These are phyloP conservation scores for Micromesistius poutassou DNA, from an alignment of 2,797 vertebrate species.

Conservation along the genomic window DNA sequence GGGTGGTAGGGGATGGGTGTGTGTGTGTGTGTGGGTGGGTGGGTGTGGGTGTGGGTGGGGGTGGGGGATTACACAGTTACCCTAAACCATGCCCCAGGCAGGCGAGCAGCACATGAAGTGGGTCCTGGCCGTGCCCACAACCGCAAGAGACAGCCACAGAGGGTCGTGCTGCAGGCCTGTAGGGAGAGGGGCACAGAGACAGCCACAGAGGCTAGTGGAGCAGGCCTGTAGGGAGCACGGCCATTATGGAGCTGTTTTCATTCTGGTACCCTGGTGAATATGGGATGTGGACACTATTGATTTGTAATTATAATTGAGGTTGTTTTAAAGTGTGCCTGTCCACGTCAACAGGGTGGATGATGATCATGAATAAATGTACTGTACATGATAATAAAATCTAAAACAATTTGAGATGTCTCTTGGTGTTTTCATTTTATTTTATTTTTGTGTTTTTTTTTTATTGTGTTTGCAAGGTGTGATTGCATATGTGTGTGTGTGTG, in stretches of 20 bases:
- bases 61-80: constrained; percentile 57
- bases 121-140: constrained; percentile 32
- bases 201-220: not conserved
- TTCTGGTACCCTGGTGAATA: no score
- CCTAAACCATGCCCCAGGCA: constrained; percentile 59
- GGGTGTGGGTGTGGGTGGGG: constrained; percentile 42
- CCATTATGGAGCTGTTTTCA: no score
- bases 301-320: not conserved
- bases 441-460: no score
- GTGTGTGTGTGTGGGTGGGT: constrained; percentile 18
- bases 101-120: no score
- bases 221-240: not conserved
- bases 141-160: constrained; percentile 26
- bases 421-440: no score
- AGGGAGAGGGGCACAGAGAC: constrained; percentile 24
- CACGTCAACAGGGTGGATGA: no score
- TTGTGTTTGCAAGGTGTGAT: no score
- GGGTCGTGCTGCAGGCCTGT: not conserved
- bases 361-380: not conserved
- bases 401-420: no score
- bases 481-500: no score
- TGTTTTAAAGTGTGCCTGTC: constrained; percentile 6
- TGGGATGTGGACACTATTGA: not conserved
- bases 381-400: not conserved
- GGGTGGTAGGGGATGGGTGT: no score